phyloP scores from a whole-genome alignment of 2,888 invertebrate species.

The Branchellion lobata region DNA sequence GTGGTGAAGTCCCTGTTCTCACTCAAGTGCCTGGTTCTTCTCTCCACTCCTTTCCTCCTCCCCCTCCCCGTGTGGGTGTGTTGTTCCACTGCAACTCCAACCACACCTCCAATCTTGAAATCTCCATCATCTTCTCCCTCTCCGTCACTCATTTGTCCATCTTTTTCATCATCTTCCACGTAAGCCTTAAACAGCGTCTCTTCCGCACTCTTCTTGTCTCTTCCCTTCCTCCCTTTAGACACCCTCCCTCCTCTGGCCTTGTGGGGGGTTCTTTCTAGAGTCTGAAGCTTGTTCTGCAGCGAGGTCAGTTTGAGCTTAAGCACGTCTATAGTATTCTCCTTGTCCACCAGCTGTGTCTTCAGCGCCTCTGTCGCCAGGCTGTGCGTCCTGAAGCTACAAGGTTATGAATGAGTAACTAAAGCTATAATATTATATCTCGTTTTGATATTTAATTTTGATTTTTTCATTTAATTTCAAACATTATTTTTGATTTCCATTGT shows the following conservation, averaged over 20 bases:
- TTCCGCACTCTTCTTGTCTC: constrained; percentile 11
- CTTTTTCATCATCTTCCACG: not conserved
- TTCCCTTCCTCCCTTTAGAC: not conserved
- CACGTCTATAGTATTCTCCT: constrained; percentile 13
- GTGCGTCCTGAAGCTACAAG: constrained; percentile 3
- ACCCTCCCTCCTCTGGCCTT: not conserved
- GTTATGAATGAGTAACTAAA: no score
- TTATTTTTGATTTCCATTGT: not conserved
- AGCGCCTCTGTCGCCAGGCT: constrained; percentile 5
- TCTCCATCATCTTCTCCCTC: not conserved
- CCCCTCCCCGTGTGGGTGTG: no score
- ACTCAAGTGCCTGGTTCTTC: no score
- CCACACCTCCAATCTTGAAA: not conserved
- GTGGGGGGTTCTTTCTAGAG: not conserved
- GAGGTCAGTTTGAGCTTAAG: constrained; percentile 21
- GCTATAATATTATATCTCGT: no score
- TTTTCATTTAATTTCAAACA: no score
- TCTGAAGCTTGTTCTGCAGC: not conserved
- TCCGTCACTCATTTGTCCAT: not conserved
- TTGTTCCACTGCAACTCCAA: not conserved
- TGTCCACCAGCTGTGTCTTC: constrained; percentile 27
- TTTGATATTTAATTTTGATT: no score
- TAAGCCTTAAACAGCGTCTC: not conserved
- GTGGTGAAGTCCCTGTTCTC: no score
- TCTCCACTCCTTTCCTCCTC: no score